phyloP scores from a whole-genome alignment of 1,140 invertebrate species.

The Heliconius hewitsoni region DNA sequence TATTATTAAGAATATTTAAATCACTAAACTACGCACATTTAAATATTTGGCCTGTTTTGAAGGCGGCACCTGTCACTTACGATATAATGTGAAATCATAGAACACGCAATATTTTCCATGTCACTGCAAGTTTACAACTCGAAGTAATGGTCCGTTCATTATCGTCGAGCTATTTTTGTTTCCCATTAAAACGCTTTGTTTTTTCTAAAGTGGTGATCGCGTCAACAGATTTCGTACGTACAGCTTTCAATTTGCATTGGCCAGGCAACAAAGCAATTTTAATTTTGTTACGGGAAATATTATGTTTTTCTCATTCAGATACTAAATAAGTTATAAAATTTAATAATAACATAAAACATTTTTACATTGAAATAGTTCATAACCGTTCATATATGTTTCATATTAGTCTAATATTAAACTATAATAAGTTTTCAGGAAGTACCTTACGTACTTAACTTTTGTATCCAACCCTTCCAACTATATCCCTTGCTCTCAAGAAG shows the following conservation, averaged over 20 bases:
- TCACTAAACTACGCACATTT: background rate
- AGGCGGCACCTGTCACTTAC: background rate
- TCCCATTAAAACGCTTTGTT: slow-evolving; percentile 53
- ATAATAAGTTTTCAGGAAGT: no score
- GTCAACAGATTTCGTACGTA: slow-evolving; percentile 24
- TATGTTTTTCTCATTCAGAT: background rate
- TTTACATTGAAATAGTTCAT: no score
- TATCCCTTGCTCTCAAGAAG: background rate
- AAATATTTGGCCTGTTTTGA: background rate
- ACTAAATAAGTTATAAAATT: background rate
- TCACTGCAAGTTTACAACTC: slow-evolving; percentile 7
- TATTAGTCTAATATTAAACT: no score
- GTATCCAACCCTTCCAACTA: background rate
- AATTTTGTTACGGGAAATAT: background rate
- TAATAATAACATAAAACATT: background rate
- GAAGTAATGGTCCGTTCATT: slow-evolving; percentile 12
- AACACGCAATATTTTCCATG: slow-evolving; percentile 10
- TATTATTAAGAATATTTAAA: background rate
- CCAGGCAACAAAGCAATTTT: background rate
- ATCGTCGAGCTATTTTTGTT: slow-evolving; percentile 54
- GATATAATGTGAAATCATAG: background rate
- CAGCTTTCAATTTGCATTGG: slow-evolving; percentile 22
- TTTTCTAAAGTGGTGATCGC: slow-evolving; percentile 35
- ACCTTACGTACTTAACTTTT: no score
- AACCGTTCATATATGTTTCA: no score